phyloP scores from a whole-genome alignment of 2,797 vertebrate species.

The Tiaroga cobitis region DNA sequence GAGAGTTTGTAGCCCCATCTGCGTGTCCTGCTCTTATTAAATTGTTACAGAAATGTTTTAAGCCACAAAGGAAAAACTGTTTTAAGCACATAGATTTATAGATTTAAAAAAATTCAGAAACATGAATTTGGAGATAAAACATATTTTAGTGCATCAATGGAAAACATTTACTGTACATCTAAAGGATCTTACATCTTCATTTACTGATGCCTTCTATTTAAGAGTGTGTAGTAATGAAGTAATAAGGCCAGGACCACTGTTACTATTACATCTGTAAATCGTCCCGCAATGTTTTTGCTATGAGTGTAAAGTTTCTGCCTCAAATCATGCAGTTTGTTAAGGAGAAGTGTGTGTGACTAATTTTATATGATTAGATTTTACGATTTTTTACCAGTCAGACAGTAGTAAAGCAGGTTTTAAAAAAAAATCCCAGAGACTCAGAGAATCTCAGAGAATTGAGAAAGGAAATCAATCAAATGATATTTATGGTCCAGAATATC shows the following conservation, averaged over 20 bases:
- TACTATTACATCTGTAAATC: not conserved
- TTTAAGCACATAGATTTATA: not conserved
- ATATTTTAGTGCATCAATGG: not conserved
- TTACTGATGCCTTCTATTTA: not conserved
- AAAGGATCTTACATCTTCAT: not conserved
- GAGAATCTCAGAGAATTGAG: no score
- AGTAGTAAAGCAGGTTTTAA: not conserved
- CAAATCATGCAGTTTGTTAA: not conserved
- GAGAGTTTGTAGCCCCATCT: conserved; percentile 8
- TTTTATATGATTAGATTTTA: not conserved
- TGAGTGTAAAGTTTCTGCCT: not conserved
- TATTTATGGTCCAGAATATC: no score
- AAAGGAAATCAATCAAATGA: no score
- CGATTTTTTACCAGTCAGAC: not conserved
- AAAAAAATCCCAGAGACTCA: not conserved
- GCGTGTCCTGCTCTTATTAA: not conserved
- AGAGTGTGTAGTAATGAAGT: not conserved
- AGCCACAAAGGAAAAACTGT: not conserved
- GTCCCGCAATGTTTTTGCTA: not conserved
- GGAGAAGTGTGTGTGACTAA: not conserved
- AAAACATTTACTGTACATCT: not conserved
- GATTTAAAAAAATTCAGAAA: not conserved
- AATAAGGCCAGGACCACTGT: not conserved
- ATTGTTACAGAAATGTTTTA: not conserved
- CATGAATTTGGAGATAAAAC: not conserved